A percentile compares a stretch with the other conserved stretches of the same genome.
phyloP scores from a whole-genome alignment of 2,888 invertebrate species.

The Heliconius ismenius region DNA sequence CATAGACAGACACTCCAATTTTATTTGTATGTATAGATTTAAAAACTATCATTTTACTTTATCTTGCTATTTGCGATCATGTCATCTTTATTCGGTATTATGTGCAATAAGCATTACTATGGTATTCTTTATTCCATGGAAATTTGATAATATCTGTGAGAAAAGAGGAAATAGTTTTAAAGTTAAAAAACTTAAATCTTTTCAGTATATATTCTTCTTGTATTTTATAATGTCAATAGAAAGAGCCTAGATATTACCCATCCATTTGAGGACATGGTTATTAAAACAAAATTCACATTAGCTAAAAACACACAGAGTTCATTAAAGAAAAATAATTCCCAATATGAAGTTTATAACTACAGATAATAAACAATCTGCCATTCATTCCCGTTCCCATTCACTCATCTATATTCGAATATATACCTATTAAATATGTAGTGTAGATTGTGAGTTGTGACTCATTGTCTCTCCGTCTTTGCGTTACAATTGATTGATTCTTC shows the following conservation, averaged over 20 bases:
- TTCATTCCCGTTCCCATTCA: neutral
- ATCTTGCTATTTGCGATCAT: neutral
- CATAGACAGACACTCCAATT: too few relatives aligned
- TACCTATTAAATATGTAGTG: neutral
- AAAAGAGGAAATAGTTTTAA: too few relatives aligned
- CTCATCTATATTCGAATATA: neutral
- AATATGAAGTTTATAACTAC: neutral
- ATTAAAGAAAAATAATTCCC: neutral
- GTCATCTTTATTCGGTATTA: neutral
- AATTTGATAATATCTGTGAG: too few relatives aligned
- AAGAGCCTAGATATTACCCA: too few relatives aligned
- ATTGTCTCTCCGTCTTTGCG: constrained; percentile 4
- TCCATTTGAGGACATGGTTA: too few relatives aligned
- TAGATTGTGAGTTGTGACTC: neutral
- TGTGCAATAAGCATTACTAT: too few relatives aligned
- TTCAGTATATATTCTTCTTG: too few relatives aligned
- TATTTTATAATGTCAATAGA: too few relatives aligned
- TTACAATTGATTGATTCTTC: constrained; percentile 21
- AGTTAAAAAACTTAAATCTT: too few relatives aligned
- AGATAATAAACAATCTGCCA: neutral
- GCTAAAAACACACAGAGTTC: too few relatives aligned
- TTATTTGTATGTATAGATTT: neutral
- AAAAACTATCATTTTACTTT: neutral
- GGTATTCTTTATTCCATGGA: too few relatives aligned
- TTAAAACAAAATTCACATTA: too few relatives aligned